Evolutionary conservation across 2,113 vertebrate genomes (phyloP).

Genomic region (Festucalex cinctus): DNA sequence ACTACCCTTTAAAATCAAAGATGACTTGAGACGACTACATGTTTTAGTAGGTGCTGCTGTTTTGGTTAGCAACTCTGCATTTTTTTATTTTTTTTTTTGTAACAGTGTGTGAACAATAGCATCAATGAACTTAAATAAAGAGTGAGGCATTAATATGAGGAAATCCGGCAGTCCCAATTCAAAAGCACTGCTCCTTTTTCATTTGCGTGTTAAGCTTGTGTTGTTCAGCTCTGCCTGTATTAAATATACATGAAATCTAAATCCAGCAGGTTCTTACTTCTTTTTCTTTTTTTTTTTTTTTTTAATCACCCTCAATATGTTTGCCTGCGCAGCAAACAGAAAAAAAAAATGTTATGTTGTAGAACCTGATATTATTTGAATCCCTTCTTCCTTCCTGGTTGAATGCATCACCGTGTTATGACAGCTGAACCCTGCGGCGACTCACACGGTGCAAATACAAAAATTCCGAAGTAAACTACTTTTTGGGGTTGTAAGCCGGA

Average conservation of each 20-base stretch:
- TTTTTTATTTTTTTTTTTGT: too few relatives aligned
- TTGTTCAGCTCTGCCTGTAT: slow-evolving; percentile 30
- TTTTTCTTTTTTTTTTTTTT: not conserved
- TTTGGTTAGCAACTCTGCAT: too few relatives aligned
- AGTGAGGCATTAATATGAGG: not conserved
- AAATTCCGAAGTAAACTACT: slow-evolving; percentile 44
- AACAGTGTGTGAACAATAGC: not conserved
- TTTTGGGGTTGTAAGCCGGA: slow-evolving; percentile 30
- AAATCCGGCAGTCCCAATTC: not conserved
- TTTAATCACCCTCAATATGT: slow-evolving; percentile 7
- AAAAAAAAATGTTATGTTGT: slow-evolving; percentile 37
- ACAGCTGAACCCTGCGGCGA: slow-evolving; percentile 58
- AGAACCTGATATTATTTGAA: slow-evolving; percentile 50
- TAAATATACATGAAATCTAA: slow-evolving; percentile 25
- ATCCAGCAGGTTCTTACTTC: slow-evolving; percentile 42
- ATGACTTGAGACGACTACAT: too few relatives aligned
- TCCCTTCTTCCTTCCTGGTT: slow-evolving; percentile 57
- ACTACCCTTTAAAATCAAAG: too few relatives aligned
- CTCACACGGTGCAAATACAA: slow-evolving; percentile 49
- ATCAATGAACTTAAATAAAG: not conserved
- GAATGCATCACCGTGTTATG: slow-evolving; percentile 64
- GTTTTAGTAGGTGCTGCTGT: too few relatives aligned
- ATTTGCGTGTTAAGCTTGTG: slow-evolving; percentile 31
- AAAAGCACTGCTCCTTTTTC: not conserved
- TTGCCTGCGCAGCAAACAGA: slow-evolving; percentile 29